These are phyloP conservation scores for Conomelus anceps DNA, from an alignment of 2,888 invertebrate genomes.

Conservation along the genomic window DNA sequence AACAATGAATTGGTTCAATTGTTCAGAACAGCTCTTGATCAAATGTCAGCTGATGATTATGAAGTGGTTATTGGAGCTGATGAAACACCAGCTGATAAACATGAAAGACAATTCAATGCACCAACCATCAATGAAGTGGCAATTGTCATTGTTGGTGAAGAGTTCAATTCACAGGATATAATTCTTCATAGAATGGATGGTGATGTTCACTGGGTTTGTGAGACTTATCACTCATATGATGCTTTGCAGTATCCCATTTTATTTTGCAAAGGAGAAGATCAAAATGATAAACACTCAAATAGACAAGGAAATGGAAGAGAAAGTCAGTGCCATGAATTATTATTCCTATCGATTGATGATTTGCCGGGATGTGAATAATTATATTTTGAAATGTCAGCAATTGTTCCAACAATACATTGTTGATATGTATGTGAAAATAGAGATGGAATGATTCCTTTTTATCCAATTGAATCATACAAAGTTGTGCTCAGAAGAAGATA, in stretches of 20 bases:
- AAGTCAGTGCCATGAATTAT: conserved; percentile 26
- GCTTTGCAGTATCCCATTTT: no score
- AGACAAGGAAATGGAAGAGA: neutral
- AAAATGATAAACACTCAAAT: neutral
- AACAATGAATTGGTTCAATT: no score
- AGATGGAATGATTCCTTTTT: conserved; percentile 38
- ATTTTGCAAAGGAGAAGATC: conserved; percentile 2
- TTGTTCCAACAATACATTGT: conserved; percentile 38
- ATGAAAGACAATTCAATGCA: neutral
- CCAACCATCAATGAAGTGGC: conserved; percentile 7
- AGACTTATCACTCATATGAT: no score
- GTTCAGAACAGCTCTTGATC: neutral
- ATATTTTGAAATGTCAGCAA: conserved; percentile 17
- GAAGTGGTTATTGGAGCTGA: neutral
- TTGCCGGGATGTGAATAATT: conserved; percentile 12
- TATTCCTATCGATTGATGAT: conserved; percentile 16
- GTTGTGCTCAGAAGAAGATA: no score
- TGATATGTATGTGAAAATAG: conserved; percentile 40
- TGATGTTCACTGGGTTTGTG: no score
- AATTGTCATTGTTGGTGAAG: neutral
- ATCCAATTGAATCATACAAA: conserved; percentile 37
- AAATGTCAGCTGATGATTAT: neutral
- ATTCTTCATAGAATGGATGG: neutral
- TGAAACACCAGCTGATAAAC: no score
- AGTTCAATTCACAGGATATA: neutral